Base-by-base conservation (phyloP, 2,888 invertebrate species). In the Chalcis sispes region DNA sequence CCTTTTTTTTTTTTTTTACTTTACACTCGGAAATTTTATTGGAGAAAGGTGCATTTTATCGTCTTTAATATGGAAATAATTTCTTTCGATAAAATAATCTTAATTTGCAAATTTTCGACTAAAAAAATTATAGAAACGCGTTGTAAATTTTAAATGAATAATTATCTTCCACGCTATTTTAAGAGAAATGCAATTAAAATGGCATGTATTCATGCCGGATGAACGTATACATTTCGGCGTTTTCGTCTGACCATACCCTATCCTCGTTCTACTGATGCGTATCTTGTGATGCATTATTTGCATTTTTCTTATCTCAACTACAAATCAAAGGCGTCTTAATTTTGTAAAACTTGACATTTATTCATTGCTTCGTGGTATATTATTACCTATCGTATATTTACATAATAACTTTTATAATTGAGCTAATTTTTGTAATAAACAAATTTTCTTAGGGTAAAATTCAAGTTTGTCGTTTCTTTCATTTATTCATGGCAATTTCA, bases 21-120 rank as follows among this genome's bases (percentile, higher is more conserved):
- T 10, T 50, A 29, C 20, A 32, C 15, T n/a, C 10, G n/a, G 29
- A 64, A 50, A 59, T 42, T 1, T 61, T 74, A 74, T 74, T 74
- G 73, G 73, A 67, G n/a, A 74, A 67, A 56, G 61, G 58, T 25
- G 27, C 27, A 61, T 2, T 46, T 2, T 25, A 25, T n/a, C n/a
- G n/a, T n/a, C n/a, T n/a, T n/a, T n/a, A 56, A 27, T 56, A 32
- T n/a, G 10, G 23, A 29, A 54, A 2, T 36, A 36, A 36, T 36
- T 36, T 36, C 4, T 36, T 36, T 4, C 4, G 10, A 36, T 36
- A 36, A 36, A 10, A 7, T 36, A 36, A 36, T 36, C n/a, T n/a
- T n/a, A n/a, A n/a, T n/a, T n/a, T n/a, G n/a, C 8, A 5, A 5
- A 32, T 32, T 32, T 8, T 3, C 8, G 32, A 32, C 32, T 3